Evolutionary conservation across 2,113 vertebrate genomes (phyloP), one percentile per base, ranked within the genome.

Genomic region (Fregata magnificens): DNA sequence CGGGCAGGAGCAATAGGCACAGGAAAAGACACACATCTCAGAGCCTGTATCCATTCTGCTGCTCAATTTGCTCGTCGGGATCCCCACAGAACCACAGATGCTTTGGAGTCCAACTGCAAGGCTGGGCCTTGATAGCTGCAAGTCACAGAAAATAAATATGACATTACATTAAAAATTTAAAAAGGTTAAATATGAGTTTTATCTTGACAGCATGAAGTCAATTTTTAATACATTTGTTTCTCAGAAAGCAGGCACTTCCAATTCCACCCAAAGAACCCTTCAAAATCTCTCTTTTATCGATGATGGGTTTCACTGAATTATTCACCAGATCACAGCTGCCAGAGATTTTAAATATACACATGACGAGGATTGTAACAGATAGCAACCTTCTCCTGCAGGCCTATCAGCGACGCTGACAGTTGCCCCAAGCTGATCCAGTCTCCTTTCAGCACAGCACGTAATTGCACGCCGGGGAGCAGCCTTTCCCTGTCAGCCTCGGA

Each of bases 321-420:
- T 97, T 97, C 94, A 96, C 95, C 73, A 62, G 78, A 50, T 85
- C 44, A 2, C 87, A 95, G 95, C 92, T 96, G 96, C 90, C 52
- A 18, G 70, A 62, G 94, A 81, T 85, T 81, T 91, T 67, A 78
- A 94, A 86, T 38, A 40, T 47, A 32, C 55, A 44, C 3, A 3
- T 31, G 65, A 87, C 87, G 82, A 66, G 90, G 87, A 65, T 70
- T 67, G 29, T 24, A 16, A 74, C 7, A 5, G 92, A 71, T 11
- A 90, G 93, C 87, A 93, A 53, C 42, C 81, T 81, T 47, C 81
- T 93, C 83, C 88, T 24, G 50, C 49, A 63, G 81, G 47, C 58
- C 88, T 1, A 4, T 8, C 84, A n/a, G 72, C 0, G 0, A 11
- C 1, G 55, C 90, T 87, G 82, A 5, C 85, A 70, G 81, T 6